These are phyloP conservation scores for Acanthosepion pharaonis DNA, from an alignment of 2,888 invertebrate species.

Conservation along the genomic window DNA sequence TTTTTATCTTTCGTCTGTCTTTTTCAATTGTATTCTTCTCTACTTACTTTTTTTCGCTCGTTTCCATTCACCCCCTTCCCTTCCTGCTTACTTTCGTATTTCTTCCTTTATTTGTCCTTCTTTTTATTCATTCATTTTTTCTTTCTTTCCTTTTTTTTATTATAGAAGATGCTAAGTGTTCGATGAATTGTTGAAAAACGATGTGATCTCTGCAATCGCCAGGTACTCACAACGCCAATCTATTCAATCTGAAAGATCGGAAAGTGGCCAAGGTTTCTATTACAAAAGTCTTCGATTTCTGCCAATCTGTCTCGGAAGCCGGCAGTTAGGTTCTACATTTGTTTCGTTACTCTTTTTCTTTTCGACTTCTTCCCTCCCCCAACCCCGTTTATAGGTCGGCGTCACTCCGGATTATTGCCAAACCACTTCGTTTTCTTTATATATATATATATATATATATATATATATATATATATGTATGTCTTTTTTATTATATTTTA, in stretches of 20 bases:
- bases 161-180: not conserved
- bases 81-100: not conserved
- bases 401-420: not conserved
- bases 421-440: not conserved
- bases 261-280: not conserved
- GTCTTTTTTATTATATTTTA: too few relatives aligned
- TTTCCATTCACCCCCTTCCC: not conserved
- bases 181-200: not conserved
- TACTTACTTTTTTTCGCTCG: not conserved
- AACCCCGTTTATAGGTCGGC: not conserved
- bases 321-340: not conserved
- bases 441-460: too few relatives aligned
- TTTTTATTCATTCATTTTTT: not conserved
- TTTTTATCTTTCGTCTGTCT: too few relatives aligned
- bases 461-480: too few relatives aligned
- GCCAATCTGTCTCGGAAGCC: not conserved
- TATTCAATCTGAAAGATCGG: not conserved
- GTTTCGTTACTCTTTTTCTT: not conserved
- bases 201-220: not conserved
- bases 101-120: too few relatives aligned
- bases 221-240: not conserved
- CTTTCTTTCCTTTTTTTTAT: not conserved
- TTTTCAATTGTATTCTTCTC: too few relatives aligned
- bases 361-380: too few relatives aligned
- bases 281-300: not conserved